These are phyloP conservation scores for Chlamydotis undulata DNA, from an alignment of 2,113 vertebrate genomes.

Conservation along the genomic window DNA sequence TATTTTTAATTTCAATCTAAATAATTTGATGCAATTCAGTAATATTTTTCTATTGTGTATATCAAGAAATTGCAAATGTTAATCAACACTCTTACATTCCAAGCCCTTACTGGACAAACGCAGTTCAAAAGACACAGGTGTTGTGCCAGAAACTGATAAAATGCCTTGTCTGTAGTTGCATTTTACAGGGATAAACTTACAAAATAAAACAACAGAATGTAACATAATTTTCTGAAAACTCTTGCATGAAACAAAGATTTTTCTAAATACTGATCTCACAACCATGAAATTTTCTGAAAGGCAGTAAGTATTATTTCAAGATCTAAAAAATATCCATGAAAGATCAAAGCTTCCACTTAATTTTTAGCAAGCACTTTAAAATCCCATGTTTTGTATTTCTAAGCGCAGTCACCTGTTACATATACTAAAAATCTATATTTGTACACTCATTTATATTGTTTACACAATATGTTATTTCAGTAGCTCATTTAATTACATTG, in stretches of 20 bases:
- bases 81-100: neutral
- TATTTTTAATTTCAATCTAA: neutral
- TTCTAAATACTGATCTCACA: neutral
- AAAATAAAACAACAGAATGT: neutral
- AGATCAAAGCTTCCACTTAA: neutral
- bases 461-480: neutral
- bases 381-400: neutral
- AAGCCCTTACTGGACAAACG: neutral
- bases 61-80: neutral
- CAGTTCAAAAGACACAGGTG: neutral
- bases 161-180: neutral
- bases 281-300: neutral
- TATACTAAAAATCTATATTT: neutral
- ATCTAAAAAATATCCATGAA: neutral
- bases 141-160: neutral
- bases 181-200: neutral
- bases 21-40: neutral
- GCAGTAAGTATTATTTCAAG: neutral
- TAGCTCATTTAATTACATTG: neutral
- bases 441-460: neutral
- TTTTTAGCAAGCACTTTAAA: neutral
- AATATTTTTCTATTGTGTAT: neutral
- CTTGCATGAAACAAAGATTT: neutral
- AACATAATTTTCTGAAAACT: neutral
- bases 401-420: neutral